phyloP scores from a whole-genome alignment of 2,113 vertebrate species.

The Pluvialis apricaria region DNA sequence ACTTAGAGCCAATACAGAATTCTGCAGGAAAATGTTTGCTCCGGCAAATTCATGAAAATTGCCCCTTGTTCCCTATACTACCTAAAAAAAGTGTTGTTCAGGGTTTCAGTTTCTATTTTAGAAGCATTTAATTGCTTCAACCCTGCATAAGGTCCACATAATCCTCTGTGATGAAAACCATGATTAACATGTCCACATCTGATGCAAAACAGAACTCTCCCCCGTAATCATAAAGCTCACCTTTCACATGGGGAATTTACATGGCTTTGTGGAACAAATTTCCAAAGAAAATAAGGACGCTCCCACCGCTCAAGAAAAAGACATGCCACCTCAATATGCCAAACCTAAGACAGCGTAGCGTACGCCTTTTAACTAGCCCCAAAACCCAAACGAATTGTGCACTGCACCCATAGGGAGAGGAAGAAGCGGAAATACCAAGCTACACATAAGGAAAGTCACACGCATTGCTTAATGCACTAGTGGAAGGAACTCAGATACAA shows the following conservation, averaged over 20 bases:
- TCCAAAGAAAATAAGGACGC: not conserved
- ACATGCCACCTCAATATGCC: not conserved
- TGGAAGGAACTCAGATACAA: not conserved
- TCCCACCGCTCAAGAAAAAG: not conserved
- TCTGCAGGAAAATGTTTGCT: not conserved
- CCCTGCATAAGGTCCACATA: not conserved
- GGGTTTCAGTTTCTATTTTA: not conserved
- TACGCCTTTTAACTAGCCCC: not conserved
- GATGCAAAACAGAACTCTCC: not conserved
- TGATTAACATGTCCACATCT: not conserved
- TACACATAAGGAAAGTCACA: not conserved
- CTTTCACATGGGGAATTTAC: not conserved
- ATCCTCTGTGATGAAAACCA: not conserved
- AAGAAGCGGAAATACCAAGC: not conserved
- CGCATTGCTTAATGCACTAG: not conserved
- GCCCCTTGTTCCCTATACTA: not conserved
- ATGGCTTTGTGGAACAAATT: not conserved
- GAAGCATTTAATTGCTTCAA: not conserved
- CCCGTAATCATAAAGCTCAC: not conserved
- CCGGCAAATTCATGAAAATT: not conserved
- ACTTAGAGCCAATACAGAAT: not conserved
- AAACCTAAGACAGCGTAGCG: not conserved
- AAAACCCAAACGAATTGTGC: not conserved
- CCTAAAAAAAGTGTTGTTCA: not conserved
- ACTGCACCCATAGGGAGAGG: fast-evolving